phyloP scores from a whole-genome alignment of 1,140 invertebrate genomes.

The Drosophila miranda region DNA sequence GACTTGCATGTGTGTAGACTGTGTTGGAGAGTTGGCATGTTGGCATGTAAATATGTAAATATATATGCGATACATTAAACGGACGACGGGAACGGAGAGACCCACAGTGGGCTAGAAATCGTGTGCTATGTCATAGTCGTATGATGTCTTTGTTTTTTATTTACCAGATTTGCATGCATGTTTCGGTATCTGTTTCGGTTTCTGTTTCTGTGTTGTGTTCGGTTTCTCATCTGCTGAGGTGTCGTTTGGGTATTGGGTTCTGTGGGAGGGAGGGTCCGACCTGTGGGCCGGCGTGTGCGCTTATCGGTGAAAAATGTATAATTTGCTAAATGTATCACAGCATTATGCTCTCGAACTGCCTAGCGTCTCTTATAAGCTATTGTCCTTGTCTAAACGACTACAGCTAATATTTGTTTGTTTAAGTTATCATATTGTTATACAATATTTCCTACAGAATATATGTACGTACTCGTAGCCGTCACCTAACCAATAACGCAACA shows the following conservation, averaged over 20 bases:
- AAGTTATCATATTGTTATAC: constrained; percentile 37
- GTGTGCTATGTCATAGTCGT: constrained; percentile 9
- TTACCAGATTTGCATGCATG: constrained; percentile 30
- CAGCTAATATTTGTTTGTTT: constrained; percentile 27
- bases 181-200: constrained; percentile 15
- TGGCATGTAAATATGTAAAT: constrained; percentile 12
- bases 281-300: constrained; percentile 30
- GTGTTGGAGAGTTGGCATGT: constrained; percentile 10
- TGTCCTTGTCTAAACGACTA: constrained; percentile 66
- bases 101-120: not conserved
- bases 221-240: constrained; percentile 15
- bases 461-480: constrained; percentile 3
- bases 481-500: constrained; percentile 30
- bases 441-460: constrained; percentile 35
- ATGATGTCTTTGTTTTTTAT: constrained; percentile 15
- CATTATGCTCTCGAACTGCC: constrained; percentile 78
- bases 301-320: constrained; percentile 64
- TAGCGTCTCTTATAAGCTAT: constrained; percentile 72
- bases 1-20: constrained; percentile 8
- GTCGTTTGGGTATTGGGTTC: constrained; percentile 4
- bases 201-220: not conserved
- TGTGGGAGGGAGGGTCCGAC: constrained; percentile 1
- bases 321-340: constrained; percentile 81
- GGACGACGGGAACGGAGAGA: constrained; percentile 30
- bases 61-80: constrained; percentile 1